Evolutionary conservation across 2,888 invertebrate genomes (phyloP).

Genomic region (Sussaba pulchella): DNA sequence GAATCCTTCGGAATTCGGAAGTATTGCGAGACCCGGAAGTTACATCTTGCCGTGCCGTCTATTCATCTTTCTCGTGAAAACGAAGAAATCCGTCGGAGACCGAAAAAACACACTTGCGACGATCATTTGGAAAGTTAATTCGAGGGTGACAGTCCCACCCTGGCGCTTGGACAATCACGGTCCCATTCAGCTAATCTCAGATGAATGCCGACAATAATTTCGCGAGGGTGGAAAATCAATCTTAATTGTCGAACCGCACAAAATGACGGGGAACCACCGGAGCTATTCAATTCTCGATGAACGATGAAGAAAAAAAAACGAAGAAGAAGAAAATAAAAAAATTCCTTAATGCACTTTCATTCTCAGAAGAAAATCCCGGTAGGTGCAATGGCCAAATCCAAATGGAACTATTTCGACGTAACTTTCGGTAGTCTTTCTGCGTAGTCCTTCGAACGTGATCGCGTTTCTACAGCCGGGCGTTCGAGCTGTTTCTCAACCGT

Average conservation of each 20-base stretch:
- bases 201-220: slow-evolving; percentile 62
- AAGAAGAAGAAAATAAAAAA: slow-evolving; percentile 48
- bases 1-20: slow-evolving; percentile 1
- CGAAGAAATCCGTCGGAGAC: background rate
- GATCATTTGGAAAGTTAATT: slow-evolving; percentile 48
- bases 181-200: slow-evolving; percentile 49
- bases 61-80: slow-evolving; percentile 34
- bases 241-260: slow-evolving; percentile 51
- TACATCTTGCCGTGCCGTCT: background rate
- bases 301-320: slow-evolving; percentile 1
- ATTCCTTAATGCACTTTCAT: slow-evolving; percentile 7
- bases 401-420: slow-evolving; percentile 26
- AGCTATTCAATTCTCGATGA: slow-evolving; percentile 24
- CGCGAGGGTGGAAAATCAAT: slow-evolving; percentile 38
- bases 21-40: background rate
- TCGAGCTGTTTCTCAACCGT: background rate
- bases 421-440: slow-evolving; percentile 26
- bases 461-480: slow-evolving; percentile 19
- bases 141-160: slow-evolving; percentile 24
- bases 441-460: slow-evolving; percentile 51
- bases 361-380: background rate
- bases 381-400: background rate
- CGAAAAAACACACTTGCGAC: slow-evolving; percentile 25
- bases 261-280: slow-evolving; percentile 20
- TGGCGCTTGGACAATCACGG: slow-evolving; percentile 59